phyloP scores from a whole-genome alignment of 2,888 invertebrate species.

The Exephanes ischioxanthus region DNA sequence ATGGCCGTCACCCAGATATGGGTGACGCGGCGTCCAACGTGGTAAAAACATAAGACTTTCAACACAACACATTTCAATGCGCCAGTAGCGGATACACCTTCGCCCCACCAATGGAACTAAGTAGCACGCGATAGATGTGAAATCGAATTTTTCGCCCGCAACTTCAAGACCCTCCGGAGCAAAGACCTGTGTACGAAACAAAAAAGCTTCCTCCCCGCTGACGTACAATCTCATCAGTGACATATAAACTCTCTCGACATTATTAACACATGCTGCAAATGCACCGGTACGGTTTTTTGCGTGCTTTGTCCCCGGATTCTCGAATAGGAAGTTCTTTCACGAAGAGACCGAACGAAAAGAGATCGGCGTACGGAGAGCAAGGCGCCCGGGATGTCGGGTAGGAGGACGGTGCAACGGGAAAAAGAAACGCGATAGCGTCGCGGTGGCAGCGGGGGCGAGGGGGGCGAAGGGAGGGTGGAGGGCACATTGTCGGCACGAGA shows the following conservation, averaged over 20 bases:
- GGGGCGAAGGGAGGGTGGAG: slow-evolving; percentile 36
- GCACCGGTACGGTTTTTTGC: slow-evolving; percentile 62
- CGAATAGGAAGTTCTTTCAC: slow-evolving; percentile 62
- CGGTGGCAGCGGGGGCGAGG: slow-evolving; percentile 37
- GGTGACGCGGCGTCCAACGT: no score
- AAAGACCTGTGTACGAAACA: slow-evolving; percentile 8
- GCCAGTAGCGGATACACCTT: no score
- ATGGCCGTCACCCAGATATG: no score
- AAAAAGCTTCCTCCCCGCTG: slow-evolving; percentile 48
- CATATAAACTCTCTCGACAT: slow-evolving; percentile 59
- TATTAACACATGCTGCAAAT: slow-evolving; percentile 67
- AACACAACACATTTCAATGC: no score
- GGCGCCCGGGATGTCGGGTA: no score
- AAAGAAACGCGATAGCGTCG: slow-evolving; percentile 50
- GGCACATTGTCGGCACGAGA: slow-evolving; percentile 75
- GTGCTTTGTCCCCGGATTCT: slow-evolving; percentile 53
- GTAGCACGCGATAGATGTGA: no score
- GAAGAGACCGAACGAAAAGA: slow-evolving; percentile 40
- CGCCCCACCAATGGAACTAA: no score
- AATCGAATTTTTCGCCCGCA: no score
- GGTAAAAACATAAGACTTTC: no score
- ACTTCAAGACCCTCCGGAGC: no score
- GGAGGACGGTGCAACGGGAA: slow-evolving; percentile 43
- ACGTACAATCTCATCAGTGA: slow-evolving; percentile 55
- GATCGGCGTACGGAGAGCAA: slow-evolving; percentile 56